These are phyloP conservation scores for Phengaris arion DNA, from an alignment of 2,888 invertebrate species.

Conservation along the genomic window DNA sequence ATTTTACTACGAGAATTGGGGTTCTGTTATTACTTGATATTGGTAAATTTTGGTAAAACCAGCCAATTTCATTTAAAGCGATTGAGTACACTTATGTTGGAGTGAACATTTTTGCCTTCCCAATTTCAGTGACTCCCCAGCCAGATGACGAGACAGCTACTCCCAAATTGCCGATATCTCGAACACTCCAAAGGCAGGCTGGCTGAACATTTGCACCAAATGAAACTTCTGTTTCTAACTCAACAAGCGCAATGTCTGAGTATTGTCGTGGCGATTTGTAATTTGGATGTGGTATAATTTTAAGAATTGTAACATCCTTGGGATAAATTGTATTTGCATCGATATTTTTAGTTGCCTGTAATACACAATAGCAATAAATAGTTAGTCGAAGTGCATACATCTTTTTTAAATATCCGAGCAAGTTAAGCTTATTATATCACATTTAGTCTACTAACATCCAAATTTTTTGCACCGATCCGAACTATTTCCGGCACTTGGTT, in stretches of 20 bases:
- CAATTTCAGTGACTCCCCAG: conserved; percentile 45
- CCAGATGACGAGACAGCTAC: conserved; percentile 39
- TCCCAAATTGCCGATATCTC: conserved; percentile 34
- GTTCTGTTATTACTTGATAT: no score
- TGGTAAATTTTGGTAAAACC: no score
- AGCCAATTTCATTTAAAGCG: no score
- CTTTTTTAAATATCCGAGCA: no score
- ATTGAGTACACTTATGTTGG: no score
- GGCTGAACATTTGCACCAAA: conserved; percentile 41
- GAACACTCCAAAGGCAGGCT: conserved; percentile 42
- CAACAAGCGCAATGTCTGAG: conserved; percentile 45
- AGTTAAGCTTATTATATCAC: background rate
- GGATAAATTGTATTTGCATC: background rate
- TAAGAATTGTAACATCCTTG: conserved; percentile 8
- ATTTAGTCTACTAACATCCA: background rate
- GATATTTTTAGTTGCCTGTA: no score
- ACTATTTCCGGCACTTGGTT: conserved; percentile 46
- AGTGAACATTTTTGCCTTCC: conserved; percentile 35
- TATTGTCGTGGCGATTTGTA: conserved; percentile 43
- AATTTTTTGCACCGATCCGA: conserved; percentile 41
- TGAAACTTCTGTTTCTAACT: conserved; percentile 37
- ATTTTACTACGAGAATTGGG: no score
- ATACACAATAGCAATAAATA: no score
- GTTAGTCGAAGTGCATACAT: no score
- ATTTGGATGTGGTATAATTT: conserved; percentile 12